A percentile compares a stretch with the other conserved stretches of the same genome.
Conservation (phyloP, 2,888 invertebrate genomes). For the Protophormia terraenovae region DNA sequence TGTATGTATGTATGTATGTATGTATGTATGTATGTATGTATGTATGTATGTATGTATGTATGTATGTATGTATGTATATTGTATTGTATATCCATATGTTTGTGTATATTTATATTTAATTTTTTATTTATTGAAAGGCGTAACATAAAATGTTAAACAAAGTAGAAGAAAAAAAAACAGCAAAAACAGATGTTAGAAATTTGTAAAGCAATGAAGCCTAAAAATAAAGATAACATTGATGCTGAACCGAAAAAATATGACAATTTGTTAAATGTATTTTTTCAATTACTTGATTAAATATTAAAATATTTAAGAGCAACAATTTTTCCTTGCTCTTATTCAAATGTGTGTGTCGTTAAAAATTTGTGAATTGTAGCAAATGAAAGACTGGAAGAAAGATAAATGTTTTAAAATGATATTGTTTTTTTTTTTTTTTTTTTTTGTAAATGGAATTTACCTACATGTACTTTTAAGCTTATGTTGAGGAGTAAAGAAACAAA, state of each 20-base stretch:
- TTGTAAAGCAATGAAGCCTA: slow-evolving; percentile 44
- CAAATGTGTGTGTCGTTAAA: neutral
- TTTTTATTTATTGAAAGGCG: slow-evolving; percentile 3
- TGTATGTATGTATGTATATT: neutral
- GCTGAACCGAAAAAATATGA: slow-evolving; percentile 36
- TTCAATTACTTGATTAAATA: slow-evolving; percentile 66
- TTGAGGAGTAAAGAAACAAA: no score
- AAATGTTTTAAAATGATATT: neutral
- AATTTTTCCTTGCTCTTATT: neutral
- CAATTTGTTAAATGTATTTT: slow-evolving; percentile 63
- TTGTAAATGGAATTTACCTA: neutral
- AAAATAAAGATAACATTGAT: neutral
- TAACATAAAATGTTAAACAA: slow-evolving; percentile 4
- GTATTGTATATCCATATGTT: neutral
- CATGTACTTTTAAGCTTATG: no score
- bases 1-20: neutral
- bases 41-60: neutral
- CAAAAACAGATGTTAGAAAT: slow-evolving; percentile 56
- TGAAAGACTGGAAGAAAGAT: neutral
- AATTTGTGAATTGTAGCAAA: neutral
- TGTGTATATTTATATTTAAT: neutral
- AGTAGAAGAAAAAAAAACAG: slow-evolving; percentile 16
- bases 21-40: neutral
- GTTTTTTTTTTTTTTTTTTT: neutral
- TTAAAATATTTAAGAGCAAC: slow-evolving; percentile 32